These are phyloP conservation scores for Amazonetta brasiliensis DNA, from an alignment of 2,797 vertebrate species.

Conservation along the genomic window DNA sequence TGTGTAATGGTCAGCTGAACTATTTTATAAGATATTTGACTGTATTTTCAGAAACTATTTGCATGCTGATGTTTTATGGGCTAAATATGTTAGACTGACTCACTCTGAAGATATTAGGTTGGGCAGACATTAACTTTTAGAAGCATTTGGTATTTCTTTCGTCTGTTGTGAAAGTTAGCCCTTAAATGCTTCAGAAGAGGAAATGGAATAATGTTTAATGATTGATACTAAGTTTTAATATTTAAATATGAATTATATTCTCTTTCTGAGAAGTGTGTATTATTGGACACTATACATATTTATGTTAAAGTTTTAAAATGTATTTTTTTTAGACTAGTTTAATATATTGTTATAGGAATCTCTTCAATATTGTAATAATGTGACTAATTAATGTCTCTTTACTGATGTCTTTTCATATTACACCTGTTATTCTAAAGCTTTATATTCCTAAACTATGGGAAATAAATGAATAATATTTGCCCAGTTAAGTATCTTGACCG, in stretches of 20 bases:
- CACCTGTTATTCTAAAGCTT: background rate
- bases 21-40: background rate
- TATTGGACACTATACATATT: background rate
- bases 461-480: background rate
- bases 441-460: background rate
- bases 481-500: background rate
- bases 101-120: background rate
- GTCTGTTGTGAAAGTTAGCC: background rate
- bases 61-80: background rate
- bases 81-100: conserved; percentile 14
- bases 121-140: background rate
- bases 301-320: background rate
- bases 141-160: background rate
- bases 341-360: background rate
- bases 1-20: background rate
- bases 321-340: background rate
- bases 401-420: background rate
- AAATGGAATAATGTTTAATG: conserved; percentile 2
- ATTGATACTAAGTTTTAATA: background rate
- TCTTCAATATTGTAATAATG: background rate
- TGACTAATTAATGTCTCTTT: background rate
- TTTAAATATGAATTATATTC: conserved; percentile 26
- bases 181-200: background rate
- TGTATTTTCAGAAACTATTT: conserved; percentile 2
- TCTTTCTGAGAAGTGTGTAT: background rate